phyloP scores from a whole-genome alignment of 2,888 invertebrate genomes.

The Orthosia gothica region DNA sequence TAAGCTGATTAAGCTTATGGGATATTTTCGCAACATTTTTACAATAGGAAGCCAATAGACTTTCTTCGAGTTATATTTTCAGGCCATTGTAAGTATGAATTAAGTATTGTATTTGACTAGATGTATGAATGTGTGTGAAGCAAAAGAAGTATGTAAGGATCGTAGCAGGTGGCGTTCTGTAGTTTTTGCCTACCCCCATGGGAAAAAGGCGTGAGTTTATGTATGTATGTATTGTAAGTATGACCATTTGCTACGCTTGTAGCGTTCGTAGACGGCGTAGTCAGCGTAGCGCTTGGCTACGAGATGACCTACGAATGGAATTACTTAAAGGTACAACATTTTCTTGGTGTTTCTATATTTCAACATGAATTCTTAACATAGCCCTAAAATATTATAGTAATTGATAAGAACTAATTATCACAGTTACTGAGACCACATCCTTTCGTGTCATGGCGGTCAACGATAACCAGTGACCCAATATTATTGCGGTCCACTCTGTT shows the following conservation, averaged over 20 bases:
- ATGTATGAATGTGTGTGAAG: too few relatives aligned
- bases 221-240: too few relatives aligned
- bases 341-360: neutral
- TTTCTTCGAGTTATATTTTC: neutral
- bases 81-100: neutral
- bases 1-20: too few relatives aligned
- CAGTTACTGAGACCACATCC: constrained; percentile 45
- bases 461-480: constrained; percentile 47
- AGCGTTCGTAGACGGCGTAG: constrained; percentile 17
- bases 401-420: constrained; percentile 23
- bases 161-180: too few relatives aligned
- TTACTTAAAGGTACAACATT: neutral
- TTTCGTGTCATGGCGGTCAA: constrained; percentile 31
- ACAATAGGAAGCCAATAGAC: too few relatives aligned
- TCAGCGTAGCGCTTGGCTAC: constrained; percentile 38
- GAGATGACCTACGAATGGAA: neutral
- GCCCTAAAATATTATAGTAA: neutral
- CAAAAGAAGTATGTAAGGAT: too few relatives aligned
- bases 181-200: too few relatives aligned
- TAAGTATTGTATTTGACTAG: too few relatives aligned
- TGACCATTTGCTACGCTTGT: constrained; percentile 14
- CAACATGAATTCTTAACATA: too few relatives aligned
- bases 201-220: too few relatives aligned
- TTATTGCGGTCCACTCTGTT: constrained; percentile 18
- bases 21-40: too few relatives aligned